Percentiles rank a stretch among this genome's conserved stretches.
phyloP scores from a whole-genome alignment of 2,797 vertebrate genomes.

The Anguilla marmorata region DNA sequence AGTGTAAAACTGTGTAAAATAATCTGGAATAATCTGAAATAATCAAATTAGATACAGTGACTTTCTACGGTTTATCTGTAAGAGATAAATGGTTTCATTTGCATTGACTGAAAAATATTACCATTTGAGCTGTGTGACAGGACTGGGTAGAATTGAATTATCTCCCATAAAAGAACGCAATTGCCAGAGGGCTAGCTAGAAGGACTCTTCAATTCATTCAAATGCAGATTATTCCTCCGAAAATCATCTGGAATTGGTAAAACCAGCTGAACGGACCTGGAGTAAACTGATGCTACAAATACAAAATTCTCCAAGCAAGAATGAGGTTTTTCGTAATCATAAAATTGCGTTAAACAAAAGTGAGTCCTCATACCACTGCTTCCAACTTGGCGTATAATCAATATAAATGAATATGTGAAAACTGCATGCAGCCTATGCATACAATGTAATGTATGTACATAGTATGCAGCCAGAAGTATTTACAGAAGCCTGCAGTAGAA shows the following conservation, averaged over 20 bases:
- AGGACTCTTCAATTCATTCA: conserved; percentile 9
- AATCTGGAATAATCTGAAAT: neutral
- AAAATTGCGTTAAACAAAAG: neutral
- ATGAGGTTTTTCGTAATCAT: neutral
- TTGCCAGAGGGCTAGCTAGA: neutral
- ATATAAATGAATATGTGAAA: too few relatives aligned
- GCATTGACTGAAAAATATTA: neutral
- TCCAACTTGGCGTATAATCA: too few relatives aligned
- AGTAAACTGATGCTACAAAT: neutral
- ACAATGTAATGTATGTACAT: too few relatives aligned
- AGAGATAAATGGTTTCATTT: neutral
- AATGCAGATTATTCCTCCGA: neutral
- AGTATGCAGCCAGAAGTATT: too few relatives aligned
- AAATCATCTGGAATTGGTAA: neutral
- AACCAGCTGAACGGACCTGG: neutral
- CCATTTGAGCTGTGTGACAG: neutral
- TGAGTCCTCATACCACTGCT: too few relatives aligned
- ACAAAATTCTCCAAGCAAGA: neutral
- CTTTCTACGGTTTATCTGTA: neutral
- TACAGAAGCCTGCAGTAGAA: too few relatives aligned
- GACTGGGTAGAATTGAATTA: neutral
- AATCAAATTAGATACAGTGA: neutral
- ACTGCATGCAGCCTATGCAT: too few relatives aligned
- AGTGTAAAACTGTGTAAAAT: neutral
- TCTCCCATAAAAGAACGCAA: neutral